Base-by-base conservation (phyloP, 53 echinoderm and acorn worm genomes). In the Patiria pectinifera region DNA sequence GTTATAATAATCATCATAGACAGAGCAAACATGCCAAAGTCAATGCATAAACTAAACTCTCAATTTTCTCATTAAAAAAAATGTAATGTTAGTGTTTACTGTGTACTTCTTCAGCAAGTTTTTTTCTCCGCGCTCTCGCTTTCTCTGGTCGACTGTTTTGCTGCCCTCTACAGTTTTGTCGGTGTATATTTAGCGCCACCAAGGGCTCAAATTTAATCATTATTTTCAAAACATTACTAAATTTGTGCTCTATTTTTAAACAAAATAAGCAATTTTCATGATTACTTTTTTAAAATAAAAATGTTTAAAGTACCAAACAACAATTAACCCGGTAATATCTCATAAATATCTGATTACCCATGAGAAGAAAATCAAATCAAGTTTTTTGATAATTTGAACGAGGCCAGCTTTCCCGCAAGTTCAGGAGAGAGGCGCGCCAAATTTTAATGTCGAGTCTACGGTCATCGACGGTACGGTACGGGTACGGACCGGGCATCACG, bases 371-470 rank as follows among this genome's bases (percentile, higher is more conserved):
- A 23, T 46, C 48, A 76, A 76, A 74, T 12, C 2, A 58, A 59
- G 74, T 13, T 16, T 76, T 22, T 2, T 48, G 4, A 53, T 14
- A 76, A 49, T 25, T 85, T 49, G 89, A 79, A 89, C 89, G 80
- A 89, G 89, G 89, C 58, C 35, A 89, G 23, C 12, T 89, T 89
- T 89, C 89, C 89, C 89, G 89, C 89, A 78, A 89, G 18, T 78
- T 78, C 78, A 78, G 23, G 18, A 23, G 78, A 43, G 66, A 3
- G 76, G 87, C 80, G 89, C 89, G 89, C 89, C 89, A 89, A 89
- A 89, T 88, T 88, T 88, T 88, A 88, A 88, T 60, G 15, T 26
- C 49, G 15, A 46, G 18, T 81, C 5, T 35, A 35, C 35, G 35
- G 35, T 35, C 35, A 35, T 35, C 35, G 35, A 35, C 35, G 35